Conservation (phyloP, 2,113 vertebrate genomes). For the Syngnathus floridae region DNA sequence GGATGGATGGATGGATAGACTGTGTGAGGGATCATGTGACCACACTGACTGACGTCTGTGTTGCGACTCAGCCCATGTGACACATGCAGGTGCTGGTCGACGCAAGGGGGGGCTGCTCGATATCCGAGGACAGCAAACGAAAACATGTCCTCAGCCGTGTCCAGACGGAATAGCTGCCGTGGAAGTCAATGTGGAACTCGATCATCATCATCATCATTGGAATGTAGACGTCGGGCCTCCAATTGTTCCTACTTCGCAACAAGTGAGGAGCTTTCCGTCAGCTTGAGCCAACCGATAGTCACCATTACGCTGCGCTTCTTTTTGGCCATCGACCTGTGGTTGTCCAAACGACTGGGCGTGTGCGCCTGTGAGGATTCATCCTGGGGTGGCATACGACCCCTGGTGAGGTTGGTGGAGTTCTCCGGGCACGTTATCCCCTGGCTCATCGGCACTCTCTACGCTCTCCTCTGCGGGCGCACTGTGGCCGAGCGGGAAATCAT, state of each 20-base stretch:
- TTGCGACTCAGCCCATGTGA: too few species aligned
- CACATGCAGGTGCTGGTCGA: background rate
- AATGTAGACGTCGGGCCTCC: constrained; percentile 72
- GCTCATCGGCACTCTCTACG: constrained; percentile 78
- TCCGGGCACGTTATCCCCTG: constrained; percentile 83
- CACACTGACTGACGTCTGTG: too few species aligned
- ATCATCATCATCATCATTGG: constrained; percentile 40
- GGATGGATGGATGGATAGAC: too few species aligned
- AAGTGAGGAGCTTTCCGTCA: constrained; percentile 76
- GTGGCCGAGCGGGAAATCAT: constrained; percentile 78
- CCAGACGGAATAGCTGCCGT: constrained; percentile 56
- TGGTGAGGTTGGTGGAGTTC: constrained; percentile 84
- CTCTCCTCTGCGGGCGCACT: constrained; percentile 74
- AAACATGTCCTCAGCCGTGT: constrained; percentile 55
- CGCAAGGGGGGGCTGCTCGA: constrained; percentile 5
- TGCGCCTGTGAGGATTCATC: constrained; percentile 81
- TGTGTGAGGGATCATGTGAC: too few species aligned
- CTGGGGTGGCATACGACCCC: constrained; percentile 79
- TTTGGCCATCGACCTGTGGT: constrained; percentile 84
- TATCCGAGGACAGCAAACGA: background rate
- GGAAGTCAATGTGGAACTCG: constrained; percentile 33
- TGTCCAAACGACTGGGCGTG: constrained; percentile 71
- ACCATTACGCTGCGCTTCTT: constrained; percentile 81
- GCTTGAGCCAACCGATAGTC: constrained; percentile 51
- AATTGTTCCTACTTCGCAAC: constrained; percentile 56